Evolutionary conservation across 2,113 vertebrate genomes (phyloP), one percentile per base, ranked within the genome.

Genomic region (Salvelinus namaycush): DNA sequence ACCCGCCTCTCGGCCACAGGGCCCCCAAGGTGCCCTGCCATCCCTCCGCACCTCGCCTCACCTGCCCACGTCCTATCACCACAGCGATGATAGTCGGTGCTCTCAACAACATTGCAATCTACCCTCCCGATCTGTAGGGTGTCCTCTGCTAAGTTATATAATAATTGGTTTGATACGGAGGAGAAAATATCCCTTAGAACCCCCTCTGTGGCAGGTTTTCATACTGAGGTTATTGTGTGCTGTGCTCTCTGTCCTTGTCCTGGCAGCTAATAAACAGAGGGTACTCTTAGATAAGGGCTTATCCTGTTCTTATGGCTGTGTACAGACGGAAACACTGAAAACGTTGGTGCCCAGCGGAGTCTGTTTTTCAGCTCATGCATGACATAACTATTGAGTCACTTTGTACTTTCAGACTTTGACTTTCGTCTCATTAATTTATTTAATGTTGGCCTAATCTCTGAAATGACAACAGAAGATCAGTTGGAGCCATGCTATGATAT

Each of bases 81-180:
- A 65, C 73, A 70, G 54, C 14, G 59, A 73, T 84, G 83, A 86
- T 78, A 85, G 81, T 77, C 75, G 59, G 51, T 78, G 70, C 73
- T 86, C 72, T 87, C 74, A 74, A 77, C 82, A 84, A 71, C 79
- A 81, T 14, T 79, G 57, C 76, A 76, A 76, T 76, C 76, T 75
- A 60, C 31, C 34, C 68, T 77, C 73, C 34, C 65, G 76, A 75
- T 80, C 84, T 85, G 76, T 68, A 39, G 81, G 74, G 69, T 71
- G 65, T 79, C 76, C 75, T 77, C 75, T 65, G 70, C 3, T 4
- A 76, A 76, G 12, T 88, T 86, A 73, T 68, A 79, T 76, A 87
- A 78, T 76, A 88, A 81, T 81, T 68, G 68, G 51, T 78, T 79
- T 73, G 27, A 73, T 77, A 75, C 31, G 66, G 27, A 29, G 22